These are phyloP conservation scores for Ovis canadensis DNA, from an alignment of 2,113 vertebrate species.

Conservation along the genomic window DNA sequence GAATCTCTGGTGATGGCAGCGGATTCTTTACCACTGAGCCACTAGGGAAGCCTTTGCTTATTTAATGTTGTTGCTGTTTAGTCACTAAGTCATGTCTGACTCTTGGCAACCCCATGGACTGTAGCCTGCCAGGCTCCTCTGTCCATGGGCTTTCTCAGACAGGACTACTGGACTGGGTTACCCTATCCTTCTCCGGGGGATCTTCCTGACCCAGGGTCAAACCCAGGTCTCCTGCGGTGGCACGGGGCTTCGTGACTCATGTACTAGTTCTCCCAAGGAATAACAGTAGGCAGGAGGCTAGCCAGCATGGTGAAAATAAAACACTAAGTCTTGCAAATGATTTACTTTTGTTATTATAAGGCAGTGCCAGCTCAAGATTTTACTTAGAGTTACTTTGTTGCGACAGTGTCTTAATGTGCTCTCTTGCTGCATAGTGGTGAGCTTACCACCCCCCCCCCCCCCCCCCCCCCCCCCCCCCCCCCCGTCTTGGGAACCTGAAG, in stretches of 20 bases:
- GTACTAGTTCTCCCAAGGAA: not conserved
- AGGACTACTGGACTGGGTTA: not conserved
- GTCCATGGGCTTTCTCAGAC: not conserved
- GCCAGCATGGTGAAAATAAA: not conserved
- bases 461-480: too few species aligned
- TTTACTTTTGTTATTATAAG: not conserved
- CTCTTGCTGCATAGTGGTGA: not conserved
- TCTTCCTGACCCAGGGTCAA: not conserved
- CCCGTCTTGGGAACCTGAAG: not conserved
- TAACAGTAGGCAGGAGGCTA: not conserved
- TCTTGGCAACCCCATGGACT: not conserved
- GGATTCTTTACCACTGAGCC: not conserved
- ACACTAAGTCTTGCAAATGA: not conserved
- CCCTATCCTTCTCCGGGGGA: not conserved
- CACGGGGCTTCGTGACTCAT: not conserved
- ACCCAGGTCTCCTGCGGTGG: not conserved
- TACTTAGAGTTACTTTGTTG: not conserved
- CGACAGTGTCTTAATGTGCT: not conserved
- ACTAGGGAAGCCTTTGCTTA: not conserved
- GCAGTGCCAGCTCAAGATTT: not conserved
- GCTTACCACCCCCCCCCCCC: too few species aligned
- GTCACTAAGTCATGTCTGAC: not conserved
- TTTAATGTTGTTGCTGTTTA: not conserved
- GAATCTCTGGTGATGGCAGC: rapidly evolving
- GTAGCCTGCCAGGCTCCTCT: not conserved